A percentile compares a stretch with the other conserved stretches of the same genome.
Conservation (phyloP, 2,888 invertebrate species). For the Polyommatus iphigenia region DNA sequence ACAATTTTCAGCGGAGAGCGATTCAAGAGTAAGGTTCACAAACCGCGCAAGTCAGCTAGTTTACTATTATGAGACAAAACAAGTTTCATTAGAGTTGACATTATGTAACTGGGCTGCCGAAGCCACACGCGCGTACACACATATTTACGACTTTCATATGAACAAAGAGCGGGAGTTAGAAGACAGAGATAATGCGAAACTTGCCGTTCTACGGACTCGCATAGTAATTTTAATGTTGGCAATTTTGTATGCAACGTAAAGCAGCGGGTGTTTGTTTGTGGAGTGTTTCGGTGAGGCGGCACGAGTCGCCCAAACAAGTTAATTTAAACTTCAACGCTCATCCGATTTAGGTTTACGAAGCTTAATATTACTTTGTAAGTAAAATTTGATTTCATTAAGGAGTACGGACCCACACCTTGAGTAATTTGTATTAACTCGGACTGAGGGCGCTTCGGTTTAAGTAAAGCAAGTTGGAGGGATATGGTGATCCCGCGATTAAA, state of each 20-base stretch:
- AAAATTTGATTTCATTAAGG: conserved; percentile 53
- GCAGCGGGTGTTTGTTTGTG: conserved; percentile 54
- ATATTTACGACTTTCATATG: conserved; percentile 35
- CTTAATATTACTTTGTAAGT: conserved; percentile 58
- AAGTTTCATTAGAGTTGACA: conserved; percentile 23
- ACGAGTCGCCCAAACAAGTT: conserved; percentile 61
- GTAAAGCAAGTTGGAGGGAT: conserved; percentile 11
- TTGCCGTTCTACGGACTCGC: conserved; percentile 34
- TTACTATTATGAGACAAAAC: background rate
- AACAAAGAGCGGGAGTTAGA: conserved; percentile 34
- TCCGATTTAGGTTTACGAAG: conserved; percentile 60
- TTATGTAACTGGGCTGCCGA: conserved; percentile 25
- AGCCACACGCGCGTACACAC: conserved; percentile 30
- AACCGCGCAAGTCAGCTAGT: background rate
- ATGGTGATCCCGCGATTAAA: background rate
- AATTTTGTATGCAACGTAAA: conserved; percentile 63
- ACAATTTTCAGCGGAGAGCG: too few relatives aligned
- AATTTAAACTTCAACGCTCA: conserved; percentile 71
- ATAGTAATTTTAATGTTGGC: conserved; percentile 45
- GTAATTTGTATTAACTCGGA: conserved; percentile 34
- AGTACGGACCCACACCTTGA: conserved; percentile 35
- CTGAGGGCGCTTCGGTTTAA: conserved; percentile 9
- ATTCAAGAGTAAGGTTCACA: background rate
- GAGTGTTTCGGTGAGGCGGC: conserved; percentile 50
- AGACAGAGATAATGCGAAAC: conserved; percentile 36